These are phyloP conservation scores for Cryptophagus acutangulus DNA, from an alignment of 2,888 invertebrate species.

Conservation along the genomic window DNA sequence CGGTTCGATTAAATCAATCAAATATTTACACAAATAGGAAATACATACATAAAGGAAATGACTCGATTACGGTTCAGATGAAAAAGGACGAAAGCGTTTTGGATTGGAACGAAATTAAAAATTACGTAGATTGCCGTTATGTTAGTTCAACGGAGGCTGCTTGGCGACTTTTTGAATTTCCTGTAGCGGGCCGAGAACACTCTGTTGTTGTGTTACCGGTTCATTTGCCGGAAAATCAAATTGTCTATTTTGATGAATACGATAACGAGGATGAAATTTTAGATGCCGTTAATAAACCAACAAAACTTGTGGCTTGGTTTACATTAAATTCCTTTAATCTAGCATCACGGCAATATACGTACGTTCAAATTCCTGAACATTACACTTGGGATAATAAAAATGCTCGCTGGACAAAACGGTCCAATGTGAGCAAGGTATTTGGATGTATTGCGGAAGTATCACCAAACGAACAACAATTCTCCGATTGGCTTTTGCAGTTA, in stretches of 20 bases:
- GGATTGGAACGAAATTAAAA: slow-evolving; percentile 1
- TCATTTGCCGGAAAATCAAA: not conserved
- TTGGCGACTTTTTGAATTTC: slow-evolving; percentile 10
- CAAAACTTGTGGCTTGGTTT: not conserved
- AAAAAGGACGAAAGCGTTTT: not conserved
- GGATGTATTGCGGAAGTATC: not conserved
- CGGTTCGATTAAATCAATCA: slow-evolving; percentile 17
- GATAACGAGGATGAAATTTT: too few relatives aligned
- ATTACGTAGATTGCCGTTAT: slow-evolving; percentile 5
- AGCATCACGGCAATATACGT: not conserved
- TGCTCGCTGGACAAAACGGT: not conserved
- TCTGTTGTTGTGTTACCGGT: too few relatives aligned
- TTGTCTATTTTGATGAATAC: not conserved
- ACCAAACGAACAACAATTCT: not conserved
- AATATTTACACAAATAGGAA: slow-evolving; percentile 24
- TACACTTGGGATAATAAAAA: slow-evolving; percentile 5
- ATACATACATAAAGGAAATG: slow-evolving; percentile 14
- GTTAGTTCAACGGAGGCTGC: slow-evolving; percentile 10
- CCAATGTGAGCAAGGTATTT: not conserved
- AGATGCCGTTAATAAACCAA: too few relatives aligned
- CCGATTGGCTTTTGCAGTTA: not conserved
- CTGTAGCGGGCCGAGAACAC: too few relatives aligned
- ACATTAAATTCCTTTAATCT: not conserved
- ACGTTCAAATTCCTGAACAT: slow-evolving; percentile 5
- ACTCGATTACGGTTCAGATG: not conserved